phyloP scores from a whole-genome alignment of 2,888 invertebrate genomes.

The Euzophera pinguis region DNA sequence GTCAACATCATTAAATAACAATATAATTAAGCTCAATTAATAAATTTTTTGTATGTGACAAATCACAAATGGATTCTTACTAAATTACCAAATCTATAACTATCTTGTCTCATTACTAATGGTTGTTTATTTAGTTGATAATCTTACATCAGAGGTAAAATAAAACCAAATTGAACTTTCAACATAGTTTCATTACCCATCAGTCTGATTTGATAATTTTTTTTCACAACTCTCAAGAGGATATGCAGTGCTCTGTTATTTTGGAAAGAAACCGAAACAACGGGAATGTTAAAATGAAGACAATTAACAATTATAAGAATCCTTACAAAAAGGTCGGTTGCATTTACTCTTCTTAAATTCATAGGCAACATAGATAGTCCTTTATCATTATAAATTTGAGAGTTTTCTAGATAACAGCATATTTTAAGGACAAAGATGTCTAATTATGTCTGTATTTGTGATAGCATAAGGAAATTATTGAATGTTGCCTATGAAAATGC shows the following conservation, averaged over 20 bases:
- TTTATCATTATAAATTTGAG: slow-evolving; percentile 10
- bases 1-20: neutral
- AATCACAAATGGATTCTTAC: neutral
- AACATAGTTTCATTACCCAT: neutral
- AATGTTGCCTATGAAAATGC: slow-evolving; percentile 58
- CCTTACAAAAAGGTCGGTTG: slow-evolving; percentile 71
- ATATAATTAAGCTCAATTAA: neutral
- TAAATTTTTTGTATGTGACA: neutral
- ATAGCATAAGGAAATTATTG: slow-evolving; percentile 13
- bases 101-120: no score
- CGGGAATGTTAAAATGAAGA: slow-evolving; percentile 73
- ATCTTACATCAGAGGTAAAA: neutral
- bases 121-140: neutral
- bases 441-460: slow-evolving; percentile 12
- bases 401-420: slow-evolving; percentile 1
- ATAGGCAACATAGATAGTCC: slow-evolving; percentile 47
- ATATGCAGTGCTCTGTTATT: slow-evolving; percentile 74
- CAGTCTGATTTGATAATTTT: slow-evolving; percentile 41
- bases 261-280: slow-evolving; percentile 63
- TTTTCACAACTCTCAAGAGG: slow-evolving; percentile 61
- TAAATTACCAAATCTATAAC: no score
- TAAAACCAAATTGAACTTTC: neutral
- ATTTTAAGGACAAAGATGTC: neutral
- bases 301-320: slow-evolving; percentile 67
- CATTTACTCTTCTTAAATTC: slow-evolving; percentile 35